Evolutionary conservation across 2,797 vertebrate species (phyloP), one percentile per base, ranked within the genome.

Genomic region (Calcarius lapponicus): DNA sequence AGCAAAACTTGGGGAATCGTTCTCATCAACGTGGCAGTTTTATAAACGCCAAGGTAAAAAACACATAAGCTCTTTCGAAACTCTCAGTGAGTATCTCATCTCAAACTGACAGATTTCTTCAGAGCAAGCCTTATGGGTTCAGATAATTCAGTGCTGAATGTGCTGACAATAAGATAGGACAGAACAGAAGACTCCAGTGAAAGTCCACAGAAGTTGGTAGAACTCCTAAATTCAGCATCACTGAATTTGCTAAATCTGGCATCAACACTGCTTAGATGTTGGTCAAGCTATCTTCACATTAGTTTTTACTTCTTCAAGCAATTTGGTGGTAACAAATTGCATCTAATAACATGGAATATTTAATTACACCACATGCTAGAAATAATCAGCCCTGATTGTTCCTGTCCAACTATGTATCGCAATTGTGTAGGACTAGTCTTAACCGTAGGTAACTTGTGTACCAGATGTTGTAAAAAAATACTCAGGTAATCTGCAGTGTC

Each of bases 1-100:
- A 83, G 70, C 85, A 93, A 97, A 96, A 94, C 82, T 91, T 70
- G 76, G 91, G 87, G 93, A 93, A 80, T 72, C 82, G 2, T 94
- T 94, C 95, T 96, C 65, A 91, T 93, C 93, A 93, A 62, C 21
- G 85, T 94, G 92, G 93, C 94, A 95, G 80, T 79, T 95, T 94
- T 66, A 85, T 86, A 64, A 93, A 93, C 73, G 31, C 90, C 74
- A 73, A 95, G 80, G 94, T 95, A 92, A 95, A 97, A 93, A 88
- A 1, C 29, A 73, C 74, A 94, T 42, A 57, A 93, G 80, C 43
- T 93, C 80, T 92, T 79, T 28, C 8, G 45, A 94, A 96, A 96
- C 94, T 92, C 88, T 54, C 78, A 88, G 60, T 17, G n/a, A 91
- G 53, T 45, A 29, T 79, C 83, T 95, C 73, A 40, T 84, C 86